Evolutionary conservation across 2,797 vertebrate species (phyloP).

Genomic region (Artibeus lituratus): DNA sequence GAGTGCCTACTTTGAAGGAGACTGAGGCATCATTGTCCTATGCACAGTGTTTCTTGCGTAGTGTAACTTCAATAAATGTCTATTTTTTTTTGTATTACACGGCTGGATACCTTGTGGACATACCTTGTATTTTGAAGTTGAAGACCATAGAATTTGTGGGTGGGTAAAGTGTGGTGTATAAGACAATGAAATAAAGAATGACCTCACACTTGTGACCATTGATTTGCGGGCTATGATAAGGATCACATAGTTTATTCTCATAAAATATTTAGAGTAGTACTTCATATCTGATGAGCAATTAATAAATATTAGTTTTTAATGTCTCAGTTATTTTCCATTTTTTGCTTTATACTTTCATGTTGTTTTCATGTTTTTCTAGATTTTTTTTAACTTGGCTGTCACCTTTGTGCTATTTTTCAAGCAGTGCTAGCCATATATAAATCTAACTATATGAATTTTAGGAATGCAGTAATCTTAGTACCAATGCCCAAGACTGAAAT

Average conservation of each 20-base stretch:
- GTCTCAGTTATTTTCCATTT: neutral
- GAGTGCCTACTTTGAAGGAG: neutral
- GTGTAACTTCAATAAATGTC: neutral
- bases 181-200: neutral
- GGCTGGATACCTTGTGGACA: neutral
- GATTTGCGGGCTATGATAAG: neutral
- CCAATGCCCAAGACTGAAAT: neutral
- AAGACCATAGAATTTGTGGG: neutral
- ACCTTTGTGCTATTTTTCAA: neutral
- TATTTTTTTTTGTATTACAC: neutral
- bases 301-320: neutral
- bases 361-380: neutral
- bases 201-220: neutral
- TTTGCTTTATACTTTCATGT: neutral
- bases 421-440: neutral
- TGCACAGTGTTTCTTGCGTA: neutral
- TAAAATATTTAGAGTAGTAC: neutral
- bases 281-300: neutral
- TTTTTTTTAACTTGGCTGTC: constrained; percentile 23
- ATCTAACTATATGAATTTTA: neutral
- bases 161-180: neutral
- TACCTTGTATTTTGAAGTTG: neutral
- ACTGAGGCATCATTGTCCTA: neutral
- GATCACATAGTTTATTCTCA: neutral
- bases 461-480: neutral